These are phyloP conservation scores for Sicus ferrugineus DNA, from an alignment of 2,888 invertebrate genomes.

Conservation along the genomic window DNA sequence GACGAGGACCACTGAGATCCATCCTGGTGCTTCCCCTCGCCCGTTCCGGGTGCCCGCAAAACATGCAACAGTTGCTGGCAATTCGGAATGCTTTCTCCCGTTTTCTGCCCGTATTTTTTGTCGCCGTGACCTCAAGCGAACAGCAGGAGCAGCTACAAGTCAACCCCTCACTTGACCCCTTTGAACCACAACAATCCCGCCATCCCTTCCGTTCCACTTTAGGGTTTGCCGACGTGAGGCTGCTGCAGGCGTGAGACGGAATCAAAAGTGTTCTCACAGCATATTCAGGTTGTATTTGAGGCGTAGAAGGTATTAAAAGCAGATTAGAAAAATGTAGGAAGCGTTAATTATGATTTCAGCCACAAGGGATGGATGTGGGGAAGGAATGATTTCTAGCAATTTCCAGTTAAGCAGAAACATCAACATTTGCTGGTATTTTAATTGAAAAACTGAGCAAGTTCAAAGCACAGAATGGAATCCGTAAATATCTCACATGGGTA, in stretches of 20 bases:
- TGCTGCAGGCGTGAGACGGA: constrained; percentile 6
- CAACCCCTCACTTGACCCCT: background rate
- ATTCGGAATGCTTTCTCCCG: background rate
- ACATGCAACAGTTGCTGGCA: constrained; percentile 5
- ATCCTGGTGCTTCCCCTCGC: background rate
- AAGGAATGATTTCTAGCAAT: no score
- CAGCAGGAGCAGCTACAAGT: background rate
- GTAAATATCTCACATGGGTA: no score
- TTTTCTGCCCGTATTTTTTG: background rate
- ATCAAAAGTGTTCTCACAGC: constrained; percentile 10
- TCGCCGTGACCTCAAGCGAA: background rate
- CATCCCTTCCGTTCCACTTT: background rate
- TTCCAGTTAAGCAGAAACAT: no score
- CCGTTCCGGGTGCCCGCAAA: background rate
- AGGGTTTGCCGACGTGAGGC: background rate
- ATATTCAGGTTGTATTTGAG: background rate
- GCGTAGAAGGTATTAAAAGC: background rate
- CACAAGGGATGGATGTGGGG: no score
- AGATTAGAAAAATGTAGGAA: no score
- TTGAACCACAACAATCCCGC: background rate
- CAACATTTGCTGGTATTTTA: no score
- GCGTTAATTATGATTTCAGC: no score
- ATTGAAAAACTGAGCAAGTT: no score
- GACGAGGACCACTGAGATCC: no score
- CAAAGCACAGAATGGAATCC: no score